phyloP scores from a whole-genome alignment of 2,888 invertebrate genomes.

The Acleris holmiana region DNA sequence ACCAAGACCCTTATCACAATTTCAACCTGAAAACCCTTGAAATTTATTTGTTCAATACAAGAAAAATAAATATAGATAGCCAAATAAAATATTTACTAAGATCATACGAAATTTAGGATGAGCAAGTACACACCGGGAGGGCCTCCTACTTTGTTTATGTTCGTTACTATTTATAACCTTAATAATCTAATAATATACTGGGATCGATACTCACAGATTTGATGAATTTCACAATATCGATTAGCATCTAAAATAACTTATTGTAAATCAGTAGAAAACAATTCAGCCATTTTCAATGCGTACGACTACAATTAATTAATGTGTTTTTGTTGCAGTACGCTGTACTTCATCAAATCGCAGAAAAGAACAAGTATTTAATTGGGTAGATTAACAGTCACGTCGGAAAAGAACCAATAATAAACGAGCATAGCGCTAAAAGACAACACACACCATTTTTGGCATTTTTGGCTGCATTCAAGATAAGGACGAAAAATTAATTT shows the following conservation, averaged over 20 bases:
- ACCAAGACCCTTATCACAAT: conserved; percentile 5
- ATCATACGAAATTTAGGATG: conserved; percentile 38
- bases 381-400: conserved; percentile 12
- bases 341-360: conserved; percentile 21
- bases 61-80: conserved; percentile 33
- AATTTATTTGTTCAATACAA: conserved; percentile 33
- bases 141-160: conserved; percentile 29
- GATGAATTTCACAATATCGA: conserved; percentile 16
- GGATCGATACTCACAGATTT: conserved; percentile 23
- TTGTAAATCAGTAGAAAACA: conserved; percentile 38
- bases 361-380: conserved; percentile 28
- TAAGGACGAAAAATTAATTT: background rate
- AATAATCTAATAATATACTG: background rate
- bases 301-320: conserved; percentile 38
- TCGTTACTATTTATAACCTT: conserved; percentile 1
- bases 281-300: conserved; percentile 39
- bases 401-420: conserved; percentile 25
- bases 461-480: conserved; percentile 22
- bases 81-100: conserved; percentile 43
- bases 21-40: conserved; percentile 20
- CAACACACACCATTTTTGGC: conserved; percentile 21
- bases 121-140: conserved; percentile 32
- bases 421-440: conserved; percentile 6
- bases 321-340: conserved; percentile 28
- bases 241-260: conserved; percentile 33